Conservation (phyloP, 1,140 invertebrate genomes). For the Drosophila suzukii region DNA sequence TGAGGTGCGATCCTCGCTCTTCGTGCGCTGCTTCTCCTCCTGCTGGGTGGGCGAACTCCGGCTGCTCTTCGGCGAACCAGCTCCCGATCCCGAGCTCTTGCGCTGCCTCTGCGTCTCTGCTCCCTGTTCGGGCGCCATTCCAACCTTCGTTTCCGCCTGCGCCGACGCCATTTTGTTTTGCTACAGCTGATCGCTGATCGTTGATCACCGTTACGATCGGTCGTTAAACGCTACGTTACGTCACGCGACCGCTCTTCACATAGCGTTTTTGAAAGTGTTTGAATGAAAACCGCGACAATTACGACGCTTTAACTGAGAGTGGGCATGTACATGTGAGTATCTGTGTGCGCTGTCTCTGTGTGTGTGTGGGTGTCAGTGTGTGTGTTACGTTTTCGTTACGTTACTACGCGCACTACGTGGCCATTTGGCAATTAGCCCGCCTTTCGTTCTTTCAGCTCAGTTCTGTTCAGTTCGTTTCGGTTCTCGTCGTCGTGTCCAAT, state of each 20-base stretch:
- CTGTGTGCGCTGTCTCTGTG: conserved; percentile 5
- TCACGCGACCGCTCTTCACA: conserved; percentile 26
- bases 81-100: conserved; percentile 17
- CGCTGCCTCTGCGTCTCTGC: conserved; percentile 65
- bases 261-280: conserved; percentile 4
- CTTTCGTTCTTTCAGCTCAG: conserved; percentile 31
- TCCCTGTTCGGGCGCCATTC: conserved; percentile 47
- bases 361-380: conserved; percentile 12
- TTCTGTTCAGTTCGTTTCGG: conserved; percentile 17
- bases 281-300: conserved; percentile 29
- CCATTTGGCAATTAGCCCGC: conserved; percentile 44
- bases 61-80: conserved; percentile 19
- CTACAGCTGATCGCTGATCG: conserved; percentile 15
- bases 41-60: conserved; percentile 26
- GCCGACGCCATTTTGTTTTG: conserved; percentile 45
- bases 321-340: conserved; percentile 39
- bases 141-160: conserved; percentile 45
- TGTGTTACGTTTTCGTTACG: conserved; percentile 47
- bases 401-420: conserved; percentile 70
- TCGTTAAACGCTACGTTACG: conserved; percentile 19
- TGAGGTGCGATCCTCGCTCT: conserved; percentile 31
- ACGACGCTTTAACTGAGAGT: conserved; percentile 39
- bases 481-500: conserved; percentile 6
- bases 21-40: conserved; percentile 18
- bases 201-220: conserved; percentile 3